A percentile compares a stretch with the other conserved stretches of the same genome.
Evolutionary conservation across 2,888 invertebrate species (phyloP).

Genomic region (Suillia variegata): DNA sequence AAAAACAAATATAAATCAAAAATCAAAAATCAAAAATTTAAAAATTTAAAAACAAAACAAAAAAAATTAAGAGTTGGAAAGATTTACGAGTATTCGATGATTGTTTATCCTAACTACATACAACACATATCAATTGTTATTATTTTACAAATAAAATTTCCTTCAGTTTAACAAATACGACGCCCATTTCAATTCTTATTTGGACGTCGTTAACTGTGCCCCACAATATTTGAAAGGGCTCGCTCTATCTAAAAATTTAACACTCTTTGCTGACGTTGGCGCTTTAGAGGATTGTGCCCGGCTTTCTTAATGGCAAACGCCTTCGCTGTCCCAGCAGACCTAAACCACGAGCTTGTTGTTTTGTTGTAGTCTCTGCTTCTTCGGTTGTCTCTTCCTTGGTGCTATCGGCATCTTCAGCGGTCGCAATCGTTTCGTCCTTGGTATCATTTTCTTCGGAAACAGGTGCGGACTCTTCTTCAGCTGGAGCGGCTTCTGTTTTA

Average conservation of each 20-base stretch:
- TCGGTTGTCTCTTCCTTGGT: conserved; percentile 26
- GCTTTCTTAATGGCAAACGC: conserved; percentile 68
- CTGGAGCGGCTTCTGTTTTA: conserved; percentile 35
- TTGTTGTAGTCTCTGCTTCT: conserved; percentile 63
- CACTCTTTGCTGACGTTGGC: background rate
- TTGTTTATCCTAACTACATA: conserved; percentile 4
- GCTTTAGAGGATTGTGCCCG: conserved; percentile 62
- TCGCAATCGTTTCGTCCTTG: conserved; percentile 15
- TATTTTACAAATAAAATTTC: no score
- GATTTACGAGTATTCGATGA: background rate
- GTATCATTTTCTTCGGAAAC: conserved; percentile 22
- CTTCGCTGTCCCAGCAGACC: conserved; percentile 74
- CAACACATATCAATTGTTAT: background rate
- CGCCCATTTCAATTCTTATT: background rate
- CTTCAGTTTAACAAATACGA: no score
- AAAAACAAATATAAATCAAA: no score
- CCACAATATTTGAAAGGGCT: no score
- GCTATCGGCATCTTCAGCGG: conserved; percentile 11
- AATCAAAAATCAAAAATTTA: no score
- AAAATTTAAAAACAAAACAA: no score
- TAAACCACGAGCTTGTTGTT: conserved; percentile 68
- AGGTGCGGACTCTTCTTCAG: conserved; percentile 29
- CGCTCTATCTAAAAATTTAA: no score
- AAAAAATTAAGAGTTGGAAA: no score
- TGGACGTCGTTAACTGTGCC: no score